Evolutionary conservation across 2,113 vertebrate species (phyloP).

Genomic region (Puntigrus tetrazona): DNA sequence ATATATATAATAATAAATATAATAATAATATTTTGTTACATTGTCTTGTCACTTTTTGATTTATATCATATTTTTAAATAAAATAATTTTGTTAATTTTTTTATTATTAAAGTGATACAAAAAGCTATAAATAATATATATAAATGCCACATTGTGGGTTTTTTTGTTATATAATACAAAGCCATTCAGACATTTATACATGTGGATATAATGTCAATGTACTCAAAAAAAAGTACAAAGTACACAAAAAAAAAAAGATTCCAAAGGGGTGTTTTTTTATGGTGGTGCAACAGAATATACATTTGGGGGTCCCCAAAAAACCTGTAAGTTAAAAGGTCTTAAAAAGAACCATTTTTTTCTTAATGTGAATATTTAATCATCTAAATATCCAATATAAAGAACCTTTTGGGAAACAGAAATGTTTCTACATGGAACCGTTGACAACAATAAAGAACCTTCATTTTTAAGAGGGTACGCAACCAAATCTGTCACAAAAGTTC

Average conservation of each 20-base stretch:
- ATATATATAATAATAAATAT: too few species aligned
- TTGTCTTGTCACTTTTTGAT: too few species aligned
- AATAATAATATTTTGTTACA: too few species aligned
- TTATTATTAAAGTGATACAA: too few species aligned
- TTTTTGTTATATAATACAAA: neutral
- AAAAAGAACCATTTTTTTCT: neutral
- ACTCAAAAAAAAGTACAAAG: too few species aligned
- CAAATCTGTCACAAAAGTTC: neutral
- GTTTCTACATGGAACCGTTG: neutral
- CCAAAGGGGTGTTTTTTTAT: too few species aligned
- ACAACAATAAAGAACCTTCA: neutral
- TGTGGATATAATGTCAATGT: neutral
- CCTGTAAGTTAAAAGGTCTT: neutral
- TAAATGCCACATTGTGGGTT: neutral
- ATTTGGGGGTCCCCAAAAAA: neutral
- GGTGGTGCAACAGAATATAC: neutral
- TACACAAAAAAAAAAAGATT: neutral
- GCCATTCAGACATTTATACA: neutral
- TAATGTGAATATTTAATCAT: neutral
- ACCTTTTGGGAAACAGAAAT: neutral
- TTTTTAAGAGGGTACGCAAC: neutral
- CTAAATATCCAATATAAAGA: neutral
- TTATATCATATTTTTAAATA: too few species aligned
- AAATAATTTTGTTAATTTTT: too few species aligned
- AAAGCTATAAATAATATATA: neutral